Percentiles rank a stretch among this genome's conserved stretches.
phyloP scores from a whole-genome alignment of 2,888 invertebrate species.

The Hirtodrosophila duncani region DNA sequence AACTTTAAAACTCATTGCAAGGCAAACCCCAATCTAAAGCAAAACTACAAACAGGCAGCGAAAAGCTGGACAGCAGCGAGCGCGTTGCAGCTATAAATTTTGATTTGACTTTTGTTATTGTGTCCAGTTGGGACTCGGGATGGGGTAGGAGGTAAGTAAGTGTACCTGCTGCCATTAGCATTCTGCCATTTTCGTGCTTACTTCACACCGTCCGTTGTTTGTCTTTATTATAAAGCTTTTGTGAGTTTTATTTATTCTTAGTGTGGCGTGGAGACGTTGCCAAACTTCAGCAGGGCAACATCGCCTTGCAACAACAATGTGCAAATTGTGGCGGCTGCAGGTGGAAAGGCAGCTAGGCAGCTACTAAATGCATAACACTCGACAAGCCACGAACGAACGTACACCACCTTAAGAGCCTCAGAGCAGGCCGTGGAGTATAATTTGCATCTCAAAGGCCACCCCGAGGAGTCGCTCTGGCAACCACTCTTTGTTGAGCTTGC shows the following conservation, averaged over 20 bases:
- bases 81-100: conserved; percentile 71
- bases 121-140: conserved; percentile 50
- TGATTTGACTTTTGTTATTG: conserved; percentile 67
- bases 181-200: conserved; percentile 37
- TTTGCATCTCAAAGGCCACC: conserved; percentile 66
- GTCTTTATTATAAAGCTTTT: conserved; percentile 59
- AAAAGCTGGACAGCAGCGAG: too few species aligned
- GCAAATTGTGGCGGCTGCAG: conserved; percentile 48
- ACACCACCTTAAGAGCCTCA: conserved; percentile 19
- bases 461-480: conserved; percentile 9
- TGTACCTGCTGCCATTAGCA: conserved; percentile 52
- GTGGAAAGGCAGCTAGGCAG: conserved; percentile 17
- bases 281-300: conserved; percentile 59
- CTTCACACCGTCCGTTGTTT: conserved; percentile 39
- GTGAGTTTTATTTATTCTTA: too few species aligned
- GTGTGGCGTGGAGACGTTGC: conserved; percentile 59
- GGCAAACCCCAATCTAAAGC: conserved; percentile 48
- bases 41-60: too few species aligned
- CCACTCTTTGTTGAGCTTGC: neutral
- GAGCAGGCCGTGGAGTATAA: conserved; percentile 51
- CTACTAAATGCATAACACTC: conserved; percentile 73
- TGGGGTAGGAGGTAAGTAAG: neutral
- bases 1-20: conserved; percentile 58
- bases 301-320: conserved; percentile 10
- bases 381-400: conserved; percentile 64